These are phyloP conservation scores for Dreissena rostriformis DNA, from an alignment of 1,140 invertebrate genomes.

Conservation along the genomic window DNA sequence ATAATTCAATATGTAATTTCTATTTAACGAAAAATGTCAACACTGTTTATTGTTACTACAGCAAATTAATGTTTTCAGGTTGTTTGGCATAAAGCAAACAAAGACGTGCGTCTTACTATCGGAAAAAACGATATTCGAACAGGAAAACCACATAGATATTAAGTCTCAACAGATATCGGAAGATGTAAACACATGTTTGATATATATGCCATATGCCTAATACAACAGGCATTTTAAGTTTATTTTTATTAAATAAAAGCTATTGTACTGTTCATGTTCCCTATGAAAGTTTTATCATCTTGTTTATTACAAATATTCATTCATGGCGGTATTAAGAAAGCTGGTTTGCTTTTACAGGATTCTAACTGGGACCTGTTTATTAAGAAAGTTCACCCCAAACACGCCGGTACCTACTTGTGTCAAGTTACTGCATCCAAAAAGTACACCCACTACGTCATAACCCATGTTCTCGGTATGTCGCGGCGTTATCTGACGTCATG, in stretches of 20 bases:
- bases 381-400: slow-evolving; percentile 36
- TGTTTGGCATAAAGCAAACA: slow-evolving; percentile 27
- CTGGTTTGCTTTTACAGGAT: too few species aligned
- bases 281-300: neutral
- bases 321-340: neutral
- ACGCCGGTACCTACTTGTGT: slow-evolving; percentile 36
- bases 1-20: too few species aligned
- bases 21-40: too few species aligned
- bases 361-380: slow-evolving; percentile 22
- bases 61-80: slow-evolving; percentile 11
- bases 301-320: neutral
- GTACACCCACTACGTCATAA: slow-evolving; percentile 20
- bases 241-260: too few species aligned
- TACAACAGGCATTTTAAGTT: too few species aligned
- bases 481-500: neutral
- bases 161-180: slow-evolving; percentile 30
- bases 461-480: slow-evolving; percentile 31
- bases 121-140: slow-evolving; percentile 19
- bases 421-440: slow-evolving; percentile 30
- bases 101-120: slow-evolving; percentile 34
- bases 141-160: slow-evolving; percentile 21
- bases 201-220: too few species aligned
- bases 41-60: neutral
- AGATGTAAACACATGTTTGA: neutral
- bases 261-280: neutral